A percentile compares a stretch with the other conserved stretches of the same genome.
These are phyloP conservation scores for Sebastes minor DNA, from an alignment of 2,797 vertebrate species.

Conservation along the genomic window DNA sequence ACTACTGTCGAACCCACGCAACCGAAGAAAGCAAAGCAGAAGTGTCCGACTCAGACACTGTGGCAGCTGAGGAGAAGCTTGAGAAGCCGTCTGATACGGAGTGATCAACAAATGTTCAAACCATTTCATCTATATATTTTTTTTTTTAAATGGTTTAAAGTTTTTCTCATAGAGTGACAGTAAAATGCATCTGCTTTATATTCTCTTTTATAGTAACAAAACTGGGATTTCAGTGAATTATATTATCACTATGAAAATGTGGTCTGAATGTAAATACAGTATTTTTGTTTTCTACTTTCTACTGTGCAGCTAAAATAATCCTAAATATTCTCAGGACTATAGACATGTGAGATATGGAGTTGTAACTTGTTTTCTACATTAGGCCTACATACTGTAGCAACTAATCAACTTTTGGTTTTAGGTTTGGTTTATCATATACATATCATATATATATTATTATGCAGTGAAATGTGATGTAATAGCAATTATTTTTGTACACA, in stretches of 20 bases:
- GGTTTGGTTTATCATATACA: neutral
- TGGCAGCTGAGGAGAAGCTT: slow-evolving; percentile 31
- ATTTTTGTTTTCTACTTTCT: neutral
- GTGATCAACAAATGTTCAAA: slow-evolving; percentile 20
- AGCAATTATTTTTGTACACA: neutral
- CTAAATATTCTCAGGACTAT: neutral
- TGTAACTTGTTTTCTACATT: neutral
- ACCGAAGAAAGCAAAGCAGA: slow-evolving; percentile 31
- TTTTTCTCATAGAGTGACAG: neutral
- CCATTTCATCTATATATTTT: neutral
- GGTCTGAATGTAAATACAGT: neutral
- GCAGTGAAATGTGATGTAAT: neutral
- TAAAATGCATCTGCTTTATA: neutral
- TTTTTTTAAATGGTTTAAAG: neutral
- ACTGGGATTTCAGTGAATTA: neutral
- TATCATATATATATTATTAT: neutral
- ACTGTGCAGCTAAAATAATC: slow-evolving; percentile 6
- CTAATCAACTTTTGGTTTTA: neutral
- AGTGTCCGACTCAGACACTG: neutral
- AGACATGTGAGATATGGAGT: neutral
- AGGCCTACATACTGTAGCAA: neutral
- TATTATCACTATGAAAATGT: neutral
- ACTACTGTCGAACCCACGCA: slow-evolving; percentile 32
- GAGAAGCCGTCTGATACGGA: slow-evolving; percentile 10
- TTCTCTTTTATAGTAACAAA: neutral